These are phyloP conservation scores for Campoletis sonorensis DNA, from an alignment of 1,140 invertebrate genomes.

Conservation along the genomic window DNA sequence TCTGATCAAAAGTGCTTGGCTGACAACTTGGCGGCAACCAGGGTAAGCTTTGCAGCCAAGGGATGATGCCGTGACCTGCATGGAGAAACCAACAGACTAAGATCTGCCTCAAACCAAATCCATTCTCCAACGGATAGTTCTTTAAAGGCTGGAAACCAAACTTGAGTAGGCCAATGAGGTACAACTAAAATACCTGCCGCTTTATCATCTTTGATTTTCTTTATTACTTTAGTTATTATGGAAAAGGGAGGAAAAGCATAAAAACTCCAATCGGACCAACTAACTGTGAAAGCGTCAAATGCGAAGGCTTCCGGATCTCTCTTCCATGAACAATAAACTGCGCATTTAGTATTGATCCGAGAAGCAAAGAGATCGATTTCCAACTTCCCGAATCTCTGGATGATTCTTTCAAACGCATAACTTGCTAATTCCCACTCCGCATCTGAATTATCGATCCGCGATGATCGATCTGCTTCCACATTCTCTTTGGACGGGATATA, in stretches of 20 bases:
- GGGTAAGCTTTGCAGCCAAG: slow-evolving; percentile 35
- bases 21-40: slow-evolving; percentile 35
- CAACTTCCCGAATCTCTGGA: too few relatives aligned
- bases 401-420: too few relatives aligned
- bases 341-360: slow-evolving; percentile 57
- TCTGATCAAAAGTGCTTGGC: slow-evolving; percentile 12
- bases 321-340: slow-evolving; percentile 48
- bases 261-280: slow-evolving; percentile 45
- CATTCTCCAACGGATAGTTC: slow-evolving; percentile 10
- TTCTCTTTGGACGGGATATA: too few relatives aligned
- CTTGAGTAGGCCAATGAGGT: slow-evolving; percentile 54
- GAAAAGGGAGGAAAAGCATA: slow-evolving; percentile 60
- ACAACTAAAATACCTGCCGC: slow-evolving; percentile 57
- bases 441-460: too few relatives aligned
- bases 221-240: slow-evolving; percentile 51
- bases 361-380: too few relatives aligned
- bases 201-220: slow-evolving; percentile 55
- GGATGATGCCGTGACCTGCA: slow-evolving; percentile 46
- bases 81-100: slow-evolving; percentile 42
- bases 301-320: slow-evolving; percentile 52
- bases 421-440: too few relatives aligned
- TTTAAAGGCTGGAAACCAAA: slow-evolving; percentile 53
- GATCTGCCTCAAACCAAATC: slow-evolving; percentile 29
- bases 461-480: too few relatives aligned
- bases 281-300: slow-evolving; percentile 53